These are phyloP conservation scores for Camelus dromedarius DNA, from an alignment of 2,113 vertebrate species.

Conservation along the genomic window DNA sequence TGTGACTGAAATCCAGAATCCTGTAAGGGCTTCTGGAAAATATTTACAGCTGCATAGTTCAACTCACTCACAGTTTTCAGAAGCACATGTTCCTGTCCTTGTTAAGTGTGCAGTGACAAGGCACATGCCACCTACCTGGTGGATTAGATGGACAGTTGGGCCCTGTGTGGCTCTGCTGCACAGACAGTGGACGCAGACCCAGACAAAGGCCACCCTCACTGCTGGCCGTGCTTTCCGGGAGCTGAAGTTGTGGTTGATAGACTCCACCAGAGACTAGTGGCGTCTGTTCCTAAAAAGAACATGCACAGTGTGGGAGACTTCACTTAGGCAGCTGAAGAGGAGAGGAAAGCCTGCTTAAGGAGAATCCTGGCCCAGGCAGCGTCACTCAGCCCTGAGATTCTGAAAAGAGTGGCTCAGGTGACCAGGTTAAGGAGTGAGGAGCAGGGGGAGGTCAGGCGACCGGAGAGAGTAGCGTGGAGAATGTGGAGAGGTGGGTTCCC, in stretches of 20 bases:
- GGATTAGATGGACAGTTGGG: rapidly evolving
- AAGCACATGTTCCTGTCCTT: not conserved
- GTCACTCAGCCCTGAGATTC: not conserved
- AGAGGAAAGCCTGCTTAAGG: not conserved
- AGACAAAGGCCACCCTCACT: not conserved
- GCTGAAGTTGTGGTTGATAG: not conserved
- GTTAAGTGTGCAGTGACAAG: not conserved
- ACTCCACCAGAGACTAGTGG: not conserved
- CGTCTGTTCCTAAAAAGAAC: not conserved
- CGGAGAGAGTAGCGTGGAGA: not conserved
- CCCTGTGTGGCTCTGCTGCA: not conserved
- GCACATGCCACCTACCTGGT: rapidly evolving
- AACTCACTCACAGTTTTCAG: not conserved
- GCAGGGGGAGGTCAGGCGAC: not conserved
- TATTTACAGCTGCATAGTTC: not conserved
- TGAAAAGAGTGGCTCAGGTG: not conserved
- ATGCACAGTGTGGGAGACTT: not conserved
- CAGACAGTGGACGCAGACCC: not conserved
- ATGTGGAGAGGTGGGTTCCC: not conserved
- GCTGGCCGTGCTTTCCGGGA: not conserved
- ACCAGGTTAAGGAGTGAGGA: not conserved
- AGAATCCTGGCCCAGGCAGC: not conserved
- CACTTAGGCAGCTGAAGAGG: not conserved
- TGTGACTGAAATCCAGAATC: not conserved
- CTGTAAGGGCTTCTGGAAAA: not conserved